These are phyloP conservation scores for Apostichopus parvimensis DNA, from an alignment of 35 echinoderm and acorn worm genomes.

Conservation along the genomic window DNA sequence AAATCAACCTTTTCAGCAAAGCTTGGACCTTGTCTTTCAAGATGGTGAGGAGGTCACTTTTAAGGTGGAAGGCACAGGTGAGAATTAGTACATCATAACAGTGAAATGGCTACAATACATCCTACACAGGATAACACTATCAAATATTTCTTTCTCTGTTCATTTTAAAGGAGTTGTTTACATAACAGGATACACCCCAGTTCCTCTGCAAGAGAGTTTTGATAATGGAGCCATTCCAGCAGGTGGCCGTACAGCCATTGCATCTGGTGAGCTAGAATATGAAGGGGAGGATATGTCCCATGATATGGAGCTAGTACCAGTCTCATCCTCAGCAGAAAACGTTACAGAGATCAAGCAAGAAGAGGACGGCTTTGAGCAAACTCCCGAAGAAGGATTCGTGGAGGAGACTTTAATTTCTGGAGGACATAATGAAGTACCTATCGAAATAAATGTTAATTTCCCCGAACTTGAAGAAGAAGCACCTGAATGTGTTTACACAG, in stretches of 20 bases:
- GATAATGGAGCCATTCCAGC: background rate
- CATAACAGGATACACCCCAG: background rate
- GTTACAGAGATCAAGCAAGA: background rate
- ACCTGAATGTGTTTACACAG: background rate
- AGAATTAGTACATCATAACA: no score
- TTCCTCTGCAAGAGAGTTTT: background rate
- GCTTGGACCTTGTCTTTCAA: slow-evolving; percentile 26
- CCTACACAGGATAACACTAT: no score
- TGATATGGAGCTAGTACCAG: background rate
- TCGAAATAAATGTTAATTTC: background rate
- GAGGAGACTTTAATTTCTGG: background rate
- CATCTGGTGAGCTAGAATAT: background rate
- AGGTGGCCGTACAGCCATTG: background rate
- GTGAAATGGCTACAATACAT: no score
- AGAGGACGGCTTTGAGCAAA: background rate
- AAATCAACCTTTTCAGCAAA: slow-evolving; percentile 8
- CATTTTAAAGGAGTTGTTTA: background rate
- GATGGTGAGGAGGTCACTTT: slow-evolving; percentile 17
- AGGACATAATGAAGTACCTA: background rate
- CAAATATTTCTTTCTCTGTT: background rate
- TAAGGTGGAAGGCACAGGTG: slow-evolving; percentile 10
- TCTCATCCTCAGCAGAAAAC: background rate
- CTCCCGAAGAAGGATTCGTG: background rate
- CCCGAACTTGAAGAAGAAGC: background rate
- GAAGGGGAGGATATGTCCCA: background rate